Conservation (phyloP, 2,797 vertebrate species). For the Nyctibius grandis region DNA sequence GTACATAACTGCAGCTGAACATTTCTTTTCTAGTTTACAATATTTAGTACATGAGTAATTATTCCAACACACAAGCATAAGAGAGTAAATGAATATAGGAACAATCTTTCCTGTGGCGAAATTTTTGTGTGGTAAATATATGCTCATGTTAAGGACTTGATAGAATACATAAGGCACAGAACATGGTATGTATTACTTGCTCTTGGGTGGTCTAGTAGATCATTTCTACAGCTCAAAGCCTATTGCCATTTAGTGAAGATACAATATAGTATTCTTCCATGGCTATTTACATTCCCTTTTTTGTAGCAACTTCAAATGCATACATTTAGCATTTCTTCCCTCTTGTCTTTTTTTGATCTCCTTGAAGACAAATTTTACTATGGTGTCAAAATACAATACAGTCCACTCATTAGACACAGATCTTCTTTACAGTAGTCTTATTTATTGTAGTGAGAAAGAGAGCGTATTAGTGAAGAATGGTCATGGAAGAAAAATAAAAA, state of each 20-base stretch:
- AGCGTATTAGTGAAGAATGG: neutral
- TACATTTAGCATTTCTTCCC: neutral
- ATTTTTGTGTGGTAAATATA: conserved; percentile 35
- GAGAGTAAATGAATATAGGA: neutral
- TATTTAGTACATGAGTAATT: conserved; percentile 11
- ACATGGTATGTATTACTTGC: neutral
- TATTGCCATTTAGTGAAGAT: neutral
- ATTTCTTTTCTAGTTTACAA: neutral
- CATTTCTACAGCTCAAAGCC: neutral
- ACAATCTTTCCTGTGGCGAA: conserved; percentile 8
- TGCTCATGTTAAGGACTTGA: neutral
- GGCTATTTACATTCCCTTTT: conserved; percentile 33
- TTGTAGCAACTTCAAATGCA: conserved; percentile 38
- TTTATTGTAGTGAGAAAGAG: neutral
- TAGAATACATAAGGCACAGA: conserved; percentile 34
- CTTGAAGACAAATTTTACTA: neutral
- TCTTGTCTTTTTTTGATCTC: conserved; percentile 24
- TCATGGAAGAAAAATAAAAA: neutral
- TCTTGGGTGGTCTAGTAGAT: conserved; percentile 45
- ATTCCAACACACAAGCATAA: neutral
- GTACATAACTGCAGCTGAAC: neutral
- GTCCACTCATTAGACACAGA: neutral
- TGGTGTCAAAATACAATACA: conserved; percentile 13
- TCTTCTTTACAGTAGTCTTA: neutral
- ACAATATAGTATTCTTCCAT: conserved; percentile 46